Evolutionary conservation across 1,140 invertebrate species (phyloP), one percentile per base, ranked within the genome.

Genomic region (Calycopis cecrops): DNA sequence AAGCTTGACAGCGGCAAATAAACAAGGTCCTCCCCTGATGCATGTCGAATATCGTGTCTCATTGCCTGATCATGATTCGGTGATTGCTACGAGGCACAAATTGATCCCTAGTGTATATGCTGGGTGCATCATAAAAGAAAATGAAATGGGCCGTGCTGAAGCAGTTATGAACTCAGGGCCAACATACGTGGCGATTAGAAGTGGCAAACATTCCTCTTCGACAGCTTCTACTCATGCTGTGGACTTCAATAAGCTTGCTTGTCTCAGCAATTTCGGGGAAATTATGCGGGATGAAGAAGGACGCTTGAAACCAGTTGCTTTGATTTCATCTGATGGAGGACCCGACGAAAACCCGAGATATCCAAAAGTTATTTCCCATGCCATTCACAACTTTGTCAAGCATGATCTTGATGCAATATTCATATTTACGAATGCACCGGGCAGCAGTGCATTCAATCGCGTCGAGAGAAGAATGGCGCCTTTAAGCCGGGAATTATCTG

Each of bases 1-100:
- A 21, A 84, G 85, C 40, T 52, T 83, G 14, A 74, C 83, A 48
- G 85, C 79, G 44, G 85, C 74, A 35, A 84, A 82, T 16, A 79
- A 73, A 53, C 80, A 88, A 64, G 59, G 69, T 11, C 61, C 57
- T 38, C 35, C 59, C 14, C 28, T 54, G 38, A 59, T 59, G 50
- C 50, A 52, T 21, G 50, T 52, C 18, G 57, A 88, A 48, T 88
- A 87, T 59, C 47, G 62, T 53, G 63, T 88, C 4, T 53, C 21
- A 35, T 65, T 88, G 17, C 79, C 86, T 35, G 82, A 88, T 67
- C 83, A 88, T 70, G 85, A 89, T 62, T 89, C 67, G 61, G 74
- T 85, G 9, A 65, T 86, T 60, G 85, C 62, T 49, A 4, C 38
- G 9, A 33, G 55, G 42, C 59, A 65, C 35, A 58, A 60, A 60